phyloP scores from a whole-genome alignment of 2,113 vertebrate genomes.

The Festucalex cinctus region DNA sequence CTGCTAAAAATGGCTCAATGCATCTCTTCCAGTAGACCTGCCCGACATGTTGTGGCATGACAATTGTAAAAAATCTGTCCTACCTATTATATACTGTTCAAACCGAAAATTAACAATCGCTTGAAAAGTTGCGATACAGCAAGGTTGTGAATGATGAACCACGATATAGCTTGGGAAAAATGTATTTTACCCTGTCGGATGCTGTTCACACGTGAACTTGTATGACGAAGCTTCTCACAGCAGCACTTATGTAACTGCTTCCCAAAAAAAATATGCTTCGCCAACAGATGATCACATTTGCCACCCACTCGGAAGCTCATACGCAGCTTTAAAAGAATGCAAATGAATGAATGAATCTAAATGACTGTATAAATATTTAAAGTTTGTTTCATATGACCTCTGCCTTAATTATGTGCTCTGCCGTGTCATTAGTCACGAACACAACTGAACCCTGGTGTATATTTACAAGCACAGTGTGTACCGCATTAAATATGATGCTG shows the following conservation, averaged over 20 bases:
- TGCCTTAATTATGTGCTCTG: conserved; percentile 24
- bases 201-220: conserved; percentile 37
- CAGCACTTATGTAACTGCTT: conserved; percentile 40
- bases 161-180: no score
- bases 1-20: no score
- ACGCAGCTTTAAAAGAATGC: conserved; percentile 39
- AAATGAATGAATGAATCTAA: conserved; percentile 2
- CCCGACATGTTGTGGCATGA: not conserved
- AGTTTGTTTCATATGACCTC: conserved; percentile 31
- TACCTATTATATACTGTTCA: not conserved
- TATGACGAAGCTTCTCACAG: conserved; percentile 17
- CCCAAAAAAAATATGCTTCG: conserved; percentile 39
- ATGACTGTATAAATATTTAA: conserved; percentile 21
- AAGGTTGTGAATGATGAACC: no score
- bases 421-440: not conserved
- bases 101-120: not conserved
- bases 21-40: not conserved
- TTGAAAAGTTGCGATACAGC: not conserved
- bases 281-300: conserved; percentile 34
- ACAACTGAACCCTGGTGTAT: conserved; percentile 3
- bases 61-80: not conserved
- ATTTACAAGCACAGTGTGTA: conserved; percentile 1
- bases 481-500: not conserved
- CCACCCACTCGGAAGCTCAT: conserved; percentile 30
- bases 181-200: conserved; percentile 13